phyloP scores from a whole-genome alignment of 2,797 vertebrate species.

The Ceyx erithaca region DNA sequence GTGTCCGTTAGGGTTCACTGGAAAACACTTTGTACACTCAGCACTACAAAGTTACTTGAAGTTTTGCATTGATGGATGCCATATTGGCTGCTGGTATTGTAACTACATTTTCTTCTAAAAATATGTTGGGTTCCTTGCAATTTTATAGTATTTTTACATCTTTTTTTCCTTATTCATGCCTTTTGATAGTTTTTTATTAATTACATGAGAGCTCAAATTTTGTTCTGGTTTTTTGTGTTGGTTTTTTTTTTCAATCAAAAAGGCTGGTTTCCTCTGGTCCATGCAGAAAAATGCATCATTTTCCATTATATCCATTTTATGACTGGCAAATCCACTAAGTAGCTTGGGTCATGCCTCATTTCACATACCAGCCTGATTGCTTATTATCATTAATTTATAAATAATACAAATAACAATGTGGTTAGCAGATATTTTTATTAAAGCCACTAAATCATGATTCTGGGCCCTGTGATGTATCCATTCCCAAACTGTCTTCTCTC shows the following conservation, averaged over 20 bases:
- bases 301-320: background rate
- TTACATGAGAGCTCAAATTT: background rate
- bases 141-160: background rate
- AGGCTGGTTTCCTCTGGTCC: background rate
- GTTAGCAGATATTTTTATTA: background rate
- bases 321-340: background rate
- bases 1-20: background rate
- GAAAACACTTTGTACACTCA: background rate
- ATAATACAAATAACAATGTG: background rate
- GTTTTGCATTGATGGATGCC: background rate
- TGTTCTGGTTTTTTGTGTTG: background rate
- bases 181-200: background rate
- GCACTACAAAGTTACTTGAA: background rate
- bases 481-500: background rate
- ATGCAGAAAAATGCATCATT: background rate
- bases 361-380: background rate
- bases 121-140: background rate
- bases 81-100: background rate
- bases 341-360: fast-evolving
- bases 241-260: background rate
- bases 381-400: background rate
- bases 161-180: background rate
- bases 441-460: background rate
- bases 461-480: background rate
- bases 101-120: background rate